Percentiles rank a stretch among this genome's conserved stretches.
These are phyloP conservation scores for Ruditapes philippinarum DNA, from an alignment of 1,140 invertebrate species.

Conservation along the genomic window DNA sequence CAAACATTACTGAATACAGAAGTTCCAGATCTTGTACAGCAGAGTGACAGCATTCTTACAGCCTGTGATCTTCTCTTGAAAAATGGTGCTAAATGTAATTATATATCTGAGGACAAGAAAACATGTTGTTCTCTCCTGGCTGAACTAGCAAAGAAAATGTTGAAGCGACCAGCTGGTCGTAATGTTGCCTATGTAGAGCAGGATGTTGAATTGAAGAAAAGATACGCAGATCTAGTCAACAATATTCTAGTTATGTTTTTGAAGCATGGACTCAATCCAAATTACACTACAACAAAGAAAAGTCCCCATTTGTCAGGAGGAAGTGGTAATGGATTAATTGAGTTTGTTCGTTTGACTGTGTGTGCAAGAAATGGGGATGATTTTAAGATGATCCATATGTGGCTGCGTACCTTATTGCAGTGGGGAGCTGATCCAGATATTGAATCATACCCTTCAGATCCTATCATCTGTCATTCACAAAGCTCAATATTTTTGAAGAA, in stretches of 20 bases:
- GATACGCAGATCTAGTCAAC: conserved; percentile 74
- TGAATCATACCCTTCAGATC: conserved; percentile 84
- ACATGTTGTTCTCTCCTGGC: conserved; percentile 76
- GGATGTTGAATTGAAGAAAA: neutral
- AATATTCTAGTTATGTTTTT: conserved; percentile 75
- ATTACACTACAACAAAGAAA: conserved; percentile 72
- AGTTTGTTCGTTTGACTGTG: conserved; percentile 80
- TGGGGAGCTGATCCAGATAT: conserved; percentile 85
- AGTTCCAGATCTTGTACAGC: conserved; percentile 68
- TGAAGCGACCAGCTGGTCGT: neutral
- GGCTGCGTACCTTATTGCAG: conserved; percentile 82
- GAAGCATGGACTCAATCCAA: conserved; percentile 82
- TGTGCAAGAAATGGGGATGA: conserved; percentile 70
- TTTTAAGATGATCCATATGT: conserved; percentile 78
- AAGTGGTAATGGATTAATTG: conserved; percentile 81
- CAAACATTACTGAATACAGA: conserved; percentile 80
- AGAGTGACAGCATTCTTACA: conserved; percentile 70
- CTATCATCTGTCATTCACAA: conserved; percentile 85
- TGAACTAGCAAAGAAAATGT: conserved; percentile 71
- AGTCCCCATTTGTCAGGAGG: conserved; percentile 73
- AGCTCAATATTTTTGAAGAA: conserved; percentile 85
- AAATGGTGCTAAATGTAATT: conserved; percentile 80
- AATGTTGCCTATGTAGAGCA: conserved; percentile 7
- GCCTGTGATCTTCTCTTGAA: conserved; percentile 74
- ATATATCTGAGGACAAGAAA: conserved; percentile 67